Evolutionary conservation across 2,113 vertebrate genomes (phyloP).

Genomic region (Empidonax alnorum): DNA sequence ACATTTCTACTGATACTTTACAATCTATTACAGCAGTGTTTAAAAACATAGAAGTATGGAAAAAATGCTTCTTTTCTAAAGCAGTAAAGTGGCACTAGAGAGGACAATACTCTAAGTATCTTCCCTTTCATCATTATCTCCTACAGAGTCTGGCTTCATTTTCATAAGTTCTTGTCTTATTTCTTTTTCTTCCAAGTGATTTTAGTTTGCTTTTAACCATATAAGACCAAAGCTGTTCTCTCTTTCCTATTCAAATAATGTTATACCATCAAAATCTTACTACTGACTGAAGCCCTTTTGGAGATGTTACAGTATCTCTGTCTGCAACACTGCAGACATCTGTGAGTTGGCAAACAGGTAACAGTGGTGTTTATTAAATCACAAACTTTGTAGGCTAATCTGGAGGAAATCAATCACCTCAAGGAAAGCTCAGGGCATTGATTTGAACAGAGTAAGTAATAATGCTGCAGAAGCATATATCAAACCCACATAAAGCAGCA

Average conservation of each 20-base stretch:
- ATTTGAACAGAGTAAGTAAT: constrained; percentile 82
- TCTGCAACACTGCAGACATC: not conserved
- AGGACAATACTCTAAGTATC: not conserved
- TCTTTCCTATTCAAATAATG: not conserved
- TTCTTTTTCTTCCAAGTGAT: not conserved
- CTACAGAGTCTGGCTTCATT: not conserved
- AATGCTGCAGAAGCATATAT: constrained; percentile 80
- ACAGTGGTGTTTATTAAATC: constrained; percentile 75
- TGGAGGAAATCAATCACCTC: constrained; percentile 79
- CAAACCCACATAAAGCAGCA: constrained; percentile 75
- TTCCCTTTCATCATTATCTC: not conserved
- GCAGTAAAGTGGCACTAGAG: not conserved
- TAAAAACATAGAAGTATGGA: not conserved
- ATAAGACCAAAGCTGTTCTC: not conserved
- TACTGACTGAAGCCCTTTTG: not conserved
- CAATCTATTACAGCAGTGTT: not conserved
- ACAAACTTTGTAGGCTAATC: constrained; percentile 65
- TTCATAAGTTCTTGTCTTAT: not conserved
- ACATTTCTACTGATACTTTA: not conserved
- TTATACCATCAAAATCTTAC: not conserved
- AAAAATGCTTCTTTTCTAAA: not conserved
- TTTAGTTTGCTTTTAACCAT: not conserved
- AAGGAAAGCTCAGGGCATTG: constrained; percentile 78
- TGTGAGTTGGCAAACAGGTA: constrained; percentile 42
- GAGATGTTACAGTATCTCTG: not conserved